Evolutionary conservation across 2,113 vertebrate genomes (phyloP).

Genomic region (Rhodinocichla rosea): DNA sequence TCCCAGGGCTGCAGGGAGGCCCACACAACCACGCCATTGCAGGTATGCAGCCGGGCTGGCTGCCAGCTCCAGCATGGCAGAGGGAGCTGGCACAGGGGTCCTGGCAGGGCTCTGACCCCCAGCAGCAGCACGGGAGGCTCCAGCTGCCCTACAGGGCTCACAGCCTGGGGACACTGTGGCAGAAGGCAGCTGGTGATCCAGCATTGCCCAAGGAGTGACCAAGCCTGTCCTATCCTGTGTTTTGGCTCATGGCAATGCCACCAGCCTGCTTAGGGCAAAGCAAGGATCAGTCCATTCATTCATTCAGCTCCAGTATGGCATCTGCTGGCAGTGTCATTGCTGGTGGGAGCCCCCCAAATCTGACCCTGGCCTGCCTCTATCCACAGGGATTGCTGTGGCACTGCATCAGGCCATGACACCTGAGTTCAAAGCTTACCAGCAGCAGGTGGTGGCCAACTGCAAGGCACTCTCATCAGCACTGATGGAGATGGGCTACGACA

Average conservation of each 20-base stretch:
- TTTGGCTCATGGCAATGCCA: fast-evolving
- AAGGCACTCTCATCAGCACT: constrained; percentile 73
- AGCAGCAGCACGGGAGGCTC: background rate
- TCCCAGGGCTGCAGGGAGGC: constrained; percentile 94
- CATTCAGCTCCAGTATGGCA: background rate
- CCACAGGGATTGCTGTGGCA: constrained; percentile 87
- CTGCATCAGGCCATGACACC: constrained; percentile 89
- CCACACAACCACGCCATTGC: constrained; percentile 98
- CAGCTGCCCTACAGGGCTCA: background rate
- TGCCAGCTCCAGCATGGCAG: background rate
- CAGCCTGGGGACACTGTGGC: background rate
- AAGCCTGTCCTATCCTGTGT: background rate
- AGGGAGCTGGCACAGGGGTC: background rate
- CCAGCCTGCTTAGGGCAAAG: background rate
- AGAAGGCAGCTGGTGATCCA: background rate
- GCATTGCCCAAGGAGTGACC: background rate
- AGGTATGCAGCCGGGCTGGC: constrained; percentile 63
- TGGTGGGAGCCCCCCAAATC: background rate
- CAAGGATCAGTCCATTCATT: background rate
- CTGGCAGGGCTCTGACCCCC: background rate
- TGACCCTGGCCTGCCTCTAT: background rate
- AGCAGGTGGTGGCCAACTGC: constrained; percentile 90
- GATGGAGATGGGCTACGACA: constrained; percentile 82
- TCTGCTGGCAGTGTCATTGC: background rate
- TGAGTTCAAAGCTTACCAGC: constrained; percentile 90